Evolutionary conservation across 2,797 vertebrate genomes (phyloP), one percentile per base, ranked within the genome.

Genomic region (Myripristis murdjan): DNA sequence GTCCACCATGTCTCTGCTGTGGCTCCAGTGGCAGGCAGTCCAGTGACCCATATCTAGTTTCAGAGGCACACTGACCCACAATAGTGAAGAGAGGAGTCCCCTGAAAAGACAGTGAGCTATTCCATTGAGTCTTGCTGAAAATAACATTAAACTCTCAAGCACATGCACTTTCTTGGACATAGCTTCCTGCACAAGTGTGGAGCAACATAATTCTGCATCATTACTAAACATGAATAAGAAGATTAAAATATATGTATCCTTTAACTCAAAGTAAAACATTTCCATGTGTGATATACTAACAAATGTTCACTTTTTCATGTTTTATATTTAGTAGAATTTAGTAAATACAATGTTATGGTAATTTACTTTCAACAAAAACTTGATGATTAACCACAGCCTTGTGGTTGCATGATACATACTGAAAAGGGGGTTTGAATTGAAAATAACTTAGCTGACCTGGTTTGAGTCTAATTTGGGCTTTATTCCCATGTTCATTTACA

Each of bases 11-110:
- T 82, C 87, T 90, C 82, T 77, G 84, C 78, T 85, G 64, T 70
- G 82, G 83, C 73, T 86, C 65, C 33, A 0, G 61, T 79, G 76
- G 73, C 72, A 88, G 84, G 52, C 81, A 89, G 92, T 90, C 91
- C 89, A 92, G 64, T 93, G 91, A 91, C 92, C 90, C 79, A 93
- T 18, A 90, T 93, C 75, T 79, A 10, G 20, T 71, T 79, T 69
- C 22, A 55, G 65, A 89, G 85, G 71, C 92, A 90, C 89, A 93
- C 89, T 93, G 88, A 91, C 92, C 82, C 86, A 93, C 81, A 86
- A 87, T 79, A 23, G 65, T 12, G 64, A 74, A 18, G n/a, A 81
- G 7, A 79, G 85, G 76, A 87, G 76, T 91, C 79, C 75, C 82
- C 57, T 43, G 71, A 68, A 87, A 72, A 2, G 14, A 58, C 0